Percentiles rank a stretch among this genome's conserved stretches.
These are phyloP conservation scores for Pachyuromys duprasi DNA, from an alignment of 2,797 vertebrate species.

Conservation along the genomic window DNA sequence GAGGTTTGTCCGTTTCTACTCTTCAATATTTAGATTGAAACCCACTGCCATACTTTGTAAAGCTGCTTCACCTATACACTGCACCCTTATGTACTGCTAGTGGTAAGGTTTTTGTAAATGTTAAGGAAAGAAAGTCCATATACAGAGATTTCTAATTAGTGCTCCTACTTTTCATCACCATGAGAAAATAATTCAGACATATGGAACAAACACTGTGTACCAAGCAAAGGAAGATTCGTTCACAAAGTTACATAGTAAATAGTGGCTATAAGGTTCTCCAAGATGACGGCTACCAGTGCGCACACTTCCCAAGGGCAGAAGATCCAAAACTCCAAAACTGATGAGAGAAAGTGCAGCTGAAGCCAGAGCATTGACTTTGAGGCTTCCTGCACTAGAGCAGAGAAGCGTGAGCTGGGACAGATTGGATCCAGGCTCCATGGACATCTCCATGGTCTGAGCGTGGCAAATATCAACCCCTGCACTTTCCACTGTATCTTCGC, in stretches of 20 bases:
- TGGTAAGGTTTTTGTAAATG: neutral
- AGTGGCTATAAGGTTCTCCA: too few species aligned
- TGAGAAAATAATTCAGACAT: neutral
- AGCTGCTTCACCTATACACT: neutral
- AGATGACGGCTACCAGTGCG: too few species aligned
- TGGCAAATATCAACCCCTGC: too few species aligned
- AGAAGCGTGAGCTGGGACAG: too few species aligned
- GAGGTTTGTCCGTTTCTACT: neutral
- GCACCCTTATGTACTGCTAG: neutral
- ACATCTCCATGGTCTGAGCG: too few species aligned
- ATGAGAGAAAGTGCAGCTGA: too few species aligned
- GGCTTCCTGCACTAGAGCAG: too few species aligned
- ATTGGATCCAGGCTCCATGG: too few species aligned
- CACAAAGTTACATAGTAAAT: neutral
- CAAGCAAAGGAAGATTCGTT: neutral
- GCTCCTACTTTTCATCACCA: neutral
- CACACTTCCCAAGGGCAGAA: too few species aligned
- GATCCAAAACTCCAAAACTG: too few species aligned
- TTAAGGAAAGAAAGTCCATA: neutral
- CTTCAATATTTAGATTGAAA: neutral
- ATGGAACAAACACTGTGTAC: neutral
- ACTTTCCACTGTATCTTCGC: too few species aligned
- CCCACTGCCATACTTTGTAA: neutral
- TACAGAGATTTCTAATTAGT: neutral
- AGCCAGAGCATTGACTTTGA: too few species aligned